These are phyloP conservation scores for Ypsolopha scabrella DNA, from an alignment of 2,888 invertebrate genomes.

Conservation along the genomic window DNA sequence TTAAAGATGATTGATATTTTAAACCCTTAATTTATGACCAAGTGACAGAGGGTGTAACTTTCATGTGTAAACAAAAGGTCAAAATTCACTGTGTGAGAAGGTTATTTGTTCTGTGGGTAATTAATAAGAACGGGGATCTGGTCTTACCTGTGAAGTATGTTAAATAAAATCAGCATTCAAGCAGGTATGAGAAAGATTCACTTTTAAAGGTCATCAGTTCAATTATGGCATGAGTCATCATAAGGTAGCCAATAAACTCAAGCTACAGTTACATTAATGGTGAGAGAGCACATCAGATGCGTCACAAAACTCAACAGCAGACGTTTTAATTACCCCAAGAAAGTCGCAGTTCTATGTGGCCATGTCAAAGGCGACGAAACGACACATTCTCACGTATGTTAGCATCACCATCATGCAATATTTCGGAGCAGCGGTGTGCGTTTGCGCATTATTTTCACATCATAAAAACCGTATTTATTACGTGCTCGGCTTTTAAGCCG, in stretches of 20 bases:
- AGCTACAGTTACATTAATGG: constrained; percentile 30
- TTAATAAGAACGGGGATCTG: too few relatives aligned
- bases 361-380: constrained; percentile 45
- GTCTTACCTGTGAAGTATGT: too few relatives aligned
- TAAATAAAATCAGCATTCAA: too few relatives aligned
- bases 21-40: too few relatives aligned
- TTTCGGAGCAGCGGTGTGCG: background rate
- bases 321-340: constrained; percentile 41
- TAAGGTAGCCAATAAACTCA: background rate
- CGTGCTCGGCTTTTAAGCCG: constrained; percentile 10
- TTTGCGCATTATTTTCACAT: constrained; percentile 17
- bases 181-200: too few relatives aligned
- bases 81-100: too few relatives aligned
- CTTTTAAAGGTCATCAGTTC: too few relatives aligned
- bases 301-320: background rate
- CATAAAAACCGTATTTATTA: constrained; percentile 27
- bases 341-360: constrained; percentile 26
- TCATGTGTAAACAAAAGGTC: too few relatives aligned
- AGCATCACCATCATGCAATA: background rate
- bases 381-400: constrained; percentile 31
- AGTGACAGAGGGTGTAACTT: too few relatives aligned
- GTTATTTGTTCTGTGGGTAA: too few relatives aligned
- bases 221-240: background rate
- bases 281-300: constrained; percentile 29
- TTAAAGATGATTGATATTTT: too few relatives aligned